Evolutionary conservation across 2,113 vertebrate species (phyloP).

Genomic region (Rallus limicola): DNA sequence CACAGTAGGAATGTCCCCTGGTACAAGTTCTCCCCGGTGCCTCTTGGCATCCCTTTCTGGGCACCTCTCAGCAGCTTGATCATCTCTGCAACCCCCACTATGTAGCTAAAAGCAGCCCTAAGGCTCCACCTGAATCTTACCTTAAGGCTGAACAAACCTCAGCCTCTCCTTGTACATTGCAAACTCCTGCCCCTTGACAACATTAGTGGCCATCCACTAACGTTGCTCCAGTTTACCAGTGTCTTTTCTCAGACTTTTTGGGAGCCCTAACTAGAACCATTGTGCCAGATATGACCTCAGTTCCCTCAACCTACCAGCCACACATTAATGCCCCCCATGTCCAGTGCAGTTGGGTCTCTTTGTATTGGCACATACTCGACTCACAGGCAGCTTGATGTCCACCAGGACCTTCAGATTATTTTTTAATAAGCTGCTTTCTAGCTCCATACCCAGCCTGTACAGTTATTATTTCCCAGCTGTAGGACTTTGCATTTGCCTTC

Average conservation of each 20-base stretch:
- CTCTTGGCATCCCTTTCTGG: not conserved
- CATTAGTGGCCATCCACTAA: rapidly evolving
- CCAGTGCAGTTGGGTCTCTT: not conserved
- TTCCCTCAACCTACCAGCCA: not conserved
- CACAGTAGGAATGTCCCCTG: not conserved
- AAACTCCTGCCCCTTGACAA: not conserved
- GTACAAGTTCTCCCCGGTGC: not conserved
- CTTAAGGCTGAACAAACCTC: not conserved
- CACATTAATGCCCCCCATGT: rapidly evolving
- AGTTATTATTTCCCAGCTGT: not conserved
- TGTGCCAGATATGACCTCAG: not conserved
- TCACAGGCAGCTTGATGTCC: not conserved
- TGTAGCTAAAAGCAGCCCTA: not conserved
- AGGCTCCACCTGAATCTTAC: not conserved
- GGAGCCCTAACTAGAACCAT: not conserved
- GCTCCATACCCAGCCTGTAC: not conserved
- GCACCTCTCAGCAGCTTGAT: not conserved
- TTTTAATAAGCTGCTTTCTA: not conserved
- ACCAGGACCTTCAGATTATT: not conserved
- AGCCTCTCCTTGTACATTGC: not conserved
- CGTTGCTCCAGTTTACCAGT: not conserved
- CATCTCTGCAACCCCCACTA: not conserved
- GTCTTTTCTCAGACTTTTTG: not conserved
- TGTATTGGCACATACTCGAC: not conserved
- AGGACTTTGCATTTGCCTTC: not conserved